phyloP scores from a whole-genome alignment of 2,888 invertebrate genomes.

The Agonopterix arenella region DNA sequence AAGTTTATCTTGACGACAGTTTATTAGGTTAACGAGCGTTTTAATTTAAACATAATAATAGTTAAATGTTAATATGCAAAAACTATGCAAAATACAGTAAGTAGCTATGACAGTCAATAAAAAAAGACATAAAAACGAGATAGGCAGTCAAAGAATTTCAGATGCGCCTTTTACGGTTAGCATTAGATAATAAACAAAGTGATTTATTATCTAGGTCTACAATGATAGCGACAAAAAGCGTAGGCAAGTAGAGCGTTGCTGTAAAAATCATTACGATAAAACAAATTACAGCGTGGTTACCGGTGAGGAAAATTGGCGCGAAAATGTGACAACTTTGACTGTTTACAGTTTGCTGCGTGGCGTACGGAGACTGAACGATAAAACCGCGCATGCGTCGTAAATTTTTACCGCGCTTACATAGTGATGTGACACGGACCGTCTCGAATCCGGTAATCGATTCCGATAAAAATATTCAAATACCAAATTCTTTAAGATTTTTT shows the following conservation, averaged over 20 bases:
- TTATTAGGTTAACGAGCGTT: slow-evolving; percentile 21
- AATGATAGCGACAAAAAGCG: slow-evolving; percentile 2
- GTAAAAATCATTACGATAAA: slow-evolving; percentile 24
- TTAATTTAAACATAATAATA: slow-evolving; percentile 10
- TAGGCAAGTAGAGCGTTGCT: slow-evolving; percentile 14
- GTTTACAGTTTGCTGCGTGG: slow-evolving; percentile 15
- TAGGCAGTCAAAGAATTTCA: slow-evolving; percentile 11
- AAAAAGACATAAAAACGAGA: slow-evolving; percentile 13
- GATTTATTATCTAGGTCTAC: slow-evolving; percentile 23
- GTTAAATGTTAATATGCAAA: background rate
- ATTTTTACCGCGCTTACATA: slow-evolving; percentile 34
- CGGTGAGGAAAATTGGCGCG: slow-evolving; percentile 41
- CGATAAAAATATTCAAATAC: slow-evolving; percentile 10
- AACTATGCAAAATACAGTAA: slow-evolving; percentile 10
- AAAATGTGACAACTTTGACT: slow-evolving; percentile 38
- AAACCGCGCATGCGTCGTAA: slow-evolving; percentile 35
- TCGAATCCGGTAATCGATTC: slow-evolving; percentile 17
- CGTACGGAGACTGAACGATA: slow-evolving; percentile 26
- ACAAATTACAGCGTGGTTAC: slow-evolving; percentile 18
- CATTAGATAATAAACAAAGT: slow-evolving; percentile 24
- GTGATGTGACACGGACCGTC: slow-evolving; percentile 27
- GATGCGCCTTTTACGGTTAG: slow-evolving; percentile 9
- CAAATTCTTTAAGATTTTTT: slow-evolving; percentile 1
- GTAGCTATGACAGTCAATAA: slow-evolving; percentile 12
- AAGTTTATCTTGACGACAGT: slow-evolving; percentile 31